Conservation (phyloP, 2,797 vertebrate species). For the Sebastes minor region DNA sequence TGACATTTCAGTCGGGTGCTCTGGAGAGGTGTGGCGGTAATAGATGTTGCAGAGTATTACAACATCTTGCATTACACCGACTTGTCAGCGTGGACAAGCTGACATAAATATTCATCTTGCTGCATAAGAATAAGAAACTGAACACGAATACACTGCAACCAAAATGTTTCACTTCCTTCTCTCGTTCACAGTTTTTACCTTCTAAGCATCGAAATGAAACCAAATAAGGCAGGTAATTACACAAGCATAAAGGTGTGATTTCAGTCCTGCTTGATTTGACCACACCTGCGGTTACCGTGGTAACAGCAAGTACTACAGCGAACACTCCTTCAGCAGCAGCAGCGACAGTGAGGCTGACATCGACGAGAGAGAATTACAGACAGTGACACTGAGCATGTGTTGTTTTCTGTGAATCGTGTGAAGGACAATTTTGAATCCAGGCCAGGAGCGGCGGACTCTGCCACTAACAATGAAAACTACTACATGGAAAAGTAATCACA, state of each 20-base stretch:
- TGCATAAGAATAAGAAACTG: conserved; percentile 10
- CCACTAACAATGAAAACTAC: background rate
- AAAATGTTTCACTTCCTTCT: background rate
- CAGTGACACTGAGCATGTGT: background rate
- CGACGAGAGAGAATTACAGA: background rate
- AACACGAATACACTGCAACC: background rate
- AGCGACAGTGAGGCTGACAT: background rate
- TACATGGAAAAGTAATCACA: background rate
- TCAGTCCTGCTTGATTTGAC: background rate
- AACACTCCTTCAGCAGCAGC: background rate
- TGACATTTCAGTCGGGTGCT: conserved; percentile 30
- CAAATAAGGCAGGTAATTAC: background rate
- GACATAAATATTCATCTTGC: conserved; percentile 30
- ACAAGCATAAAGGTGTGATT: background rate
- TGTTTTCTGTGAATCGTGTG: background rate
- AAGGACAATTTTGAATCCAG: background rate
- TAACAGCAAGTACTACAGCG: background rate
- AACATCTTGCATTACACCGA: conserved; percentile 42
- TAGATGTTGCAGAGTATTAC: conserved; percentile 56
- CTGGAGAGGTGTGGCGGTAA: conserved; percentile 22
- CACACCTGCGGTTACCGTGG: background rate
- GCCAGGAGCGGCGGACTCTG: background rate
- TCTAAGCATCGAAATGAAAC: background rate
- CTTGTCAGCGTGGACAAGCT: conserved; percentile 28
- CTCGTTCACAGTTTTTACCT: background rate